A percentile compares a stretch with the other conserved stretches of the same genome.
phyloP scores from a whole-genome alignment of 2,113 vertebrate genomes.

The Zosterops pallidus region DNA sequence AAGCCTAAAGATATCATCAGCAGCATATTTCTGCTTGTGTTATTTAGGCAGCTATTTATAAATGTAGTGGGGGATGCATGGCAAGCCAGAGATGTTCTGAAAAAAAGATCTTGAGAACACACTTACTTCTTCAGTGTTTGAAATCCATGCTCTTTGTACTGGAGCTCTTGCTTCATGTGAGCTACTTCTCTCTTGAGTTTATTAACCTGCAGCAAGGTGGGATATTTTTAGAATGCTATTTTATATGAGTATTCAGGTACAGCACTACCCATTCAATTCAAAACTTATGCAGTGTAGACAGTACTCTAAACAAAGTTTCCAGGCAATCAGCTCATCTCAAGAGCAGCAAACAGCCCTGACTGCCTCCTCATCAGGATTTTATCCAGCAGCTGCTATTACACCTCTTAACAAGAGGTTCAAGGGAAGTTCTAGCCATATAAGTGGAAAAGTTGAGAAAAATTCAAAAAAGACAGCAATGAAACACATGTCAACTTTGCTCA shows the following conservation, averaged over 20 bases:
- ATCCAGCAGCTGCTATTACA: background rate
- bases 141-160: conserved; percentile 94
- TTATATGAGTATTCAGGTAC: background rate
- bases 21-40: background rate
- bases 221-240: background rate
- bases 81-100: background rate
- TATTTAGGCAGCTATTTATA: conserved; percentile 15
- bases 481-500: background rate
- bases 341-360: background rate
- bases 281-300: background rate
- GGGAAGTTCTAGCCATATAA: background rate
- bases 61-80: background rate
- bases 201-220: conserved; percentile 81
- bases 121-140: conserved; percentile 94
- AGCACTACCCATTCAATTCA: background rate
- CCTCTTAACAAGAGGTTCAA: background rate
- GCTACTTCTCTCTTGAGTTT: conserved; percentile 95
- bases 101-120: background rate
- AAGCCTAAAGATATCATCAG: background rate
- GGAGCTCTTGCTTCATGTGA: conserved; percentile 93
- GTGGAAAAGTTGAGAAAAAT: background rate
- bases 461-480: background rate
- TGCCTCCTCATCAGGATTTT: background rate
- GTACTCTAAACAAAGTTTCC: background rate
- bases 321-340: background rate